Evolutionary conservation across 2,888 invertebrate species (phyloP).

Genomic region (Pomacea canaliculata): DNA sequence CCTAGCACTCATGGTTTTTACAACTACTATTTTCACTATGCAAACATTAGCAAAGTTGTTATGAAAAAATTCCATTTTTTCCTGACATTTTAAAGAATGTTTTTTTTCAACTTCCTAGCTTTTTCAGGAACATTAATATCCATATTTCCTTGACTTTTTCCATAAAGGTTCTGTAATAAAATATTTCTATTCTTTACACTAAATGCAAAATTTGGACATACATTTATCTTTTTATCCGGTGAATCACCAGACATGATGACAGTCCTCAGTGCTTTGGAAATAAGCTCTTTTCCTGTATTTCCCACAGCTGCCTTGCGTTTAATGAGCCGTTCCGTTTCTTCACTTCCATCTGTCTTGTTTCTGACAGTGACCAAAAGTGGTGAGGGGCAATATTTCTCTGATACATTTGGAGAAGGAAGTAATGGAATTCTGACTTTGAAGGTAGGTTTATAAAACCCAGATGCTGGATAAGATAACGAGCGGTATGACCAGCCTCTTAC

Average conservation of each 20-base stretch:
- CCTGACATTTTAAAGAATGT: no score
- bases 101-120: no score
- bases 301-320: not conserved
- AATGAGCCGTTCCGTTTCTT: not conserved
- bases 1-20: no score
- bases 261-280: not conserved
- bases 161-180: no score
- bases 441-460: not conserved
- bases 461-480: not conserved
- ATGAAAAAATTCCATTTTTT: no score
- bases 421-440: not conserved
- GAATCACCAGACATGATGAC: not conserved
- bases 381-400: not conserved
- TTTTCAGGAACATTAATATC: no score
- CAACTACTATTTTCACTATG: no score
- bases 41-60: no score
- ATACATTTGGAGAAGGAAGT: not conserved
- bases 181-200: no score
- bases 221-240: not conserved
- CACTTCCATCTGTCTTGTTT: not conserved
- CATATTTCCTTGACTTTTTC: no score
- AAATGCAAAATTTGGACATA: no score
- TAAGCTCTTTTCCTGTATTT: not conserved
- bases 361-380: constrained; percentile 1
- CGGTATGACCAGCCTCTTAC: not conserved